Percentiles rank a stretch among this genome's conserved stretches.
These are phyloP conservation scores for Parnassius orleans DNA, from an alignment of 2,888 invertebrate species.

Conservation along the genomic window DNA sequence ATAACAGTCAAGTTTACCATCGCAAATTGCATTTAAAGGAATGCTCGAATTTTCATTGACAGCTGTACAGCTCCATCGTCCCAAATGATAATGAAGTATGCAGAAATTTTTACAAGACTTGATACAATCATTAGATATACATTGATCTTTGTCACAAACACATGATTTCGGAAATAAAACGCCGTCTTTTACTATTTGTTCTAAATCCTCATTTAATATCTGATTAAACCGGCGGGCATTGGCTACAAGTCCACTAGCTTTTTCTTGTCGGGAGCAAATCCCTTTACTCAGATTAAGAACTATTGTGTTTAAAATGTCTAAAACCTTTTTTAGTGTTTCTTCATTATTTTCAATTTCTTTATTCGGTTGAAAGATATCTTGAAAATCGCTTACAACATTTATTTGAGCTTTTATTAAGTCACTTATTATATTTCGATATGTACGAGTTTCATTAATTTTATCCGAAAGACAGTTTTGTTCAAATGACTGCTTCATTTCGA, in stretches of 20 bases:
- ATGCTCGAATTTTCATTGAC: conserved; percentile 42
- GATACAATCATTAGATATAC: conserved; percentile 42
- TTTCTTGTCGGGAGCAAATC: conserved; percentile 16
- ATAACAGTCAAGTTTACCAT: conserved; percentile 66
- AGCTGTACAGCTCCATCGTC: conserved; percentile 52
- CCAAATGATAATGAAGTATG: conserved; percentile 49
- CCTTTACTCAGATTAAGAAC: conserved; percentile 19
- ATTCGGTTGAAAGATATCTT: conserved; percentile 3
- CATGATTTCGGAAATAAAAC: conserved; percentile 39
- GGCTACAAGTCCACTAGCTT: conserved; percentile 8
- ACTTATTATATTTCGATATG: conserved; percentile 8
- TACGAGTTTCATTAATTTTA: conserved; percentile 12
- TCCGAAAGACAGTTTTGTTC: conserved; percentile 18
- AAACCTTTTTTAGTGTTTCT: conserved; percentile 8
- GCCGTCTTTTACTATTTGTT: conserved; percentile 18
- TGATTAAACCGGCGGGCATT: conserved; percentile 16
- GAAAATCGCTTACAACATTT: conserved; percentile 10
- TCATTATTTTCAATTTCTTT: conserved; percentile 5
- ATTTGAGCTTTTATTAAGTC: conserved; percentile 23
- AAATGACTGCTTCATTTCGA: conserved; percentile 14
- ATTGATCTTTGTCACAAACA: conserved; percentile 44
- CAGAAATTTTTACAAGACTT: conserved; percentile 52
- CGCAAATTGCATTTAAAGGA: conserved; percentile 53
- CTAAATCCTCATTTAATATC: conserved; percentile 18
- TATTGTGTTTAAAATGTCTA: conserved; percentile 14